A percentile compares a stretch with the other conserved stretches of the same genome.
phyloP scores from a whole-genome alignment of 1,140 invertebrate species.

The Drosophila arawakana region DNA sequence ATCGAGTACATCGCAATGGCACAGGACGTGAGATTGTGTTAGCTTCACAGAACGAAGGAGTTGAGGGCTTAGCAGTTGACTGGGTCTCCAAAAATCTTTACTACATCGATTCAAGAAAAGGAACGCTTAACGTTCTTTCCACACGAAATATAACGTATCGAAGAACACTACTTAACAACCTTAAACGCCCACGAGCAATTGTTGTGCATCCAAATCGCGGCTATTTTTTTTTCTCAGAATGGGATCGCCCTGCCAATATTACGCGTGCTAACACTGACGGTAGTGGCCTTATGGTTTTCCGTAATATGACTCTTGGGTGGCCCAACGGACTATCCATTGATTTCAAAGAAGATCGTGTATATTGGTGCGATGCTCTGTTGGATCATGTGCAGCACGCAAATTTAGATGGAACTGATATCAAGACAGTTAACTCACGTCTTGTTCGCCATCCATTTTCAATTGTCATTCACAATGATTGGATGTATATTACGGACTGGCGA shows the following conservation, averaged over 20 bases:
- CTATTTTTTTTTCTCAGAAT: conserved; percentile 97
- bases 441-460: conserved; percentile 98
- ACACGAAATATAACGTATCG: conserved; percentile 93
- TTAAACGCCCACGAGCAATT: conserved; percentile 96
- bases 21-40: conserved; percentile 95
- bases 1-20: conserved; percentile 94
- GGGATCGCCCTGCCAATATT: conserved; percentile 98
- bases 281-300: conserved; percentile 93
- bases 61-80: conserved; percentile 98
- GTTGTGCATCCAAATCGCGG: conserved; percentile 98
- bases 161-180: conserved; percentile 93
- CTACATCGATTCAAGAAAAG: conserved; percentile 98
- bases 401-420: conserved; percentile 96
- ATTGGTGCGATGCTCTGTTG: conserved; percentile 97
- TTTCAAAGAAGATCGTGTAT: conserved; percentile 93
- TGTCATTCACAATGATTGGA: conserved; percentile 95
- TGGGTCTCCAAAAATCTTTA: conserved; percentile 99
- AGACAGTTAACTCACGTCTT: conserved; percentile 93
- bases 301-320: conserved; percentile 97
- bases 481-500: conserved; percentile 99
- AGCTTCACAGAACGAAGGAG: conserved; percentile 98
- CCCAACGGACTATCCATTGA: conserved; percentile 98
- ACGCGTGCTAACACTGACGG: conserved; percentile 96
- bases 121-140: conserved; percentile 96
- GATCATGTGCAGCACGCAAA: conserved; percentile 98